Base-by-base conservation (phyloP, 2,113 vertebrate species). In the Nesoenas mayeri region DNA sequence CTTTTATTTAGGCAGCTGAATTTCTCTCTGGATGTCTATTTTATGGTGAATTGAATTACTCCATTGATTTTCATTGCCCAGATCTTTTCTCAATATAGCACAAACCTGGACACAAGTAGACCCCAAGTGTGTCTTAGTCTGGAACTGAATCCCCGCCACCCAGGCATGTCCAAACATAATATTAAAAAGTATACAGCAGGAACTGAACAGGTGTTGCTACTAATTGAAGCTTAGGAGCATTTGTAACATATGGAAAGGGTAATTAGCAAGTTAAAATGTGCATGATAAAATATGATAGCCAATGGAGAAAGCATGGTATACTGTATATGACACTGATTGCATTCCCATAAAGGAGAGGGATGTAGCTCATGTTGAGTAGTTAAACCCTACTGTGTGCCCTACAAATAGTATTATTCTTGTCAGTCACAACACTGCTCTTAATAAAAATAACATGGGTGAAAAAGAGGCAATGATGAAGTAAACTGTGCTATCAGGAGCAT, bases 351-450 rank as follows among this genome's bases (percentile, higher is more conserved):
- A 70, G 26, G 31, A 57, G 9, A 40, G 19, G 11, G 16, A 32
- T 2, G 0, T 4, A 62, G 48, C 32, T 72, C 0, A 0, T 1
- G 4, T 19, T 54, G 36, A 47, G 21, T 18, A 38, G 31, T 42
- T 32, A 81, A 53, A 64, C 38, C 32, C 32, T 56, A 32, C 28
- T 34, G 2, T 6, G 4, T 67, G 13, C 38, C 48, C 38, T 85
- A 32, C 60, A 57, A 61, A 32, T 28, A 81, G 12, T 3, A 4
- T 48, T 69, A 9, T 24, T 6, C 21, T 58, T 53, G 57, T 79
- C 81, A 82, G 21, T 44, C 61, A 71, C 5, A 2, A 80, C 32
- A 16, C 17, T 81, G 56, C 19, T 73, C 77, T 81, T 56, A 78
- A 74, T 51, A 74, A 86, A 94, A 91, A 74, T 15, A 74, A 80